Percentiles rank a stretch among this genome's conserved stretches.
Conservation (phyloP, 1,140 invertebrate species). For the Papilio polytes region DNA sequence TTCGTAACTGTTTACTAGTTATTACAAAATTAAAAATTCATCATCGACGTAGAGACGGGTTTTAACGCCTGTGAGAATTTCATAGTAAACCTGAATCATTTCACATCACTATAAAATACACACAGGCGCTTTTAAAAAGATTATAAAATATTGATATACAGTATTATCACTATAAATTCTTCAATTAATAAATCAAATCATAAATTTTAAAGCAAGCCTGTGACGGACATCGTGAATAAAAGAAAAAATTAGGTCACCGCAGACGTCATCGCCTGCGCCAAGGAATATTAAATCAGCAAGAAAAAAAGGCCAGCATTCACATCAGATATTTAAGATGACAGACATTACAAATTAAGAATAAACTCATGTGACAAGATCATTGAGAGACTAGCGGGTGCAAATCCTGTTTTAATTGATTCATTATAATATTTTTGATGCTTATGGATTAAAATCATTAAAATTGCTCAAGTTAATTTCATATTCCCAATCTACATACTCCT, state of each 20-base stretch:
- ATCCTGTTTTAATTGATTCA: not conserved
- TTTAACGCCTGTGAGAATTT: not conserved
- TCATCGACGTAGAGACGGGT: not conserved
- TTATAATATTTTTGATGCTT: too few relatives aligned
- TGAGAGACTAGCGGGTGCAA: not conserved
- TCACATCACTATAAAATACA: not conserved
- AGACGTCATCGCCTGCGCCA: slow-evolving; percentile 6
- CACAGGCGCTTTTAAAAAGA: not conserved
- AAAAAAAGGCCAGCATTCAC: not conserved
- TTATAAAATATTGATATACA: not conserved
- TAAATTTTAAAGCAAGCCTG: not conserved
- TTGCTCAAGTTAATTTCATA: too few relatives aligned
- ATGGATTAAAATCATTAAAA: too few relatives aligned
- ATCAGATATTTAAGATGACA: not conserved
- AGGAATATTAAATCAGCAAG: not conserved
- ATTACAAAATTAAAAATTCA: too few relatives aligned
- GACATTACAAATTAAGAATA: not conserved
- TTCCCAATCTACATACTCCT: too few relatives aligned
- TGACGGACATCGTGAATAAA: not conserved
- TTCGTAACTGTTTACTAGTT: not conserved
- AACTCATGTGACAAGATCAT: not conserved
- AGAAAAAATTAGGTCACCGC: slow-evolving; percentile 18
- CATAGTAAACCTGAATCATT: not conserved
- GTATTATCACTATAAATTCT: not conserved
- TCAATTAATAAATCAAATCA: not conserved